Evolutionary conservation across 2,797 vertebrate genomes (phyloP), one percentile per base, ranked within the genome.

Genomic region (Myotis pilosus): DNA sequence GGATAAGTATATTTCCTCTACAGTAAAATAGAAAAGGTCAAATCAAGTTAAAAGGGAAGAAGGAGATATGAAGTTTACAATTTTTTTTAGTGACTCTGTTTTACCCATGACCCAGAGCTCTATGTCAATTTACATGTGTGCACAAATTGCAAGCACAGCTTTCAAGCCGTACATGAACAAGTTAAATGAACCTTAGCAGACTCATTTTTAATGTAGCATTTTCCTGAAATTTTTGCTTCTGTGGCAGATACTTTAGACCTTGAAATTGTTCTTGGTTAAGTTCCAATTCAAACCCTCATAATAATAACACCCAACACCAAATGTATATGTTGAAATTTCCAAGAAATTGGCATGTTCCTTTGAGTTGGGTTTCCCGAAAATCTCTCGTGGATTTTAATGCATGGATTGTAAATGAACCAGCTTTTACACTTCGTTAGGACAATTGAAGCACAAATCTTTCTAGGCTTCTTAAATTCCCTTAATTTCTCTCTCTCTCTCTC

Each of bases 291-390:
- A 72, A 74, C 55, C 75, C 66, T 94, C 74, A 94, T 87, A 60
- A 57, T 75, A 71, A 57, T 83, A 88, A 94, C 78, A 87, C 16
- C 57, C 49, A 93, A 85, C 68, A 89, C 55, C 82, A 92, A 93
- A 74, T 69, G n/a, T 23, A 55, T 33, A 33, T 87, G 87, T 62
- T 68, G 38, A 93, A 88, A 76, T 91, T 85, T 86, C 79, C 57
- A 92, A 83, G 84, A 96, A 94, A 62, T 93, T 68, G n/a, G 33
- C 28, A 87, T 89, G 89, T 94, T 87, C 85, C 84, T 95, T 90
- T 60, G 74, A 64, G 68, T 25, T 62, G 53, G 13, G 16, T 33
- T 92, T 92, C 51, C 88, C 44, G 53, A 85, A 92, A 97, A 92
- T 88, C 25, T 64, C 15, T 68, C 72, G 38, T 36, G 85, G 64